Percentiles rank a stretch among this genome's conserved stretches.
These are phyloP conservation scores for Drosophila atroscutellata DNA, from an alignment of 2,888 invertebrate species.

Conservation along the genomic window DNA sequence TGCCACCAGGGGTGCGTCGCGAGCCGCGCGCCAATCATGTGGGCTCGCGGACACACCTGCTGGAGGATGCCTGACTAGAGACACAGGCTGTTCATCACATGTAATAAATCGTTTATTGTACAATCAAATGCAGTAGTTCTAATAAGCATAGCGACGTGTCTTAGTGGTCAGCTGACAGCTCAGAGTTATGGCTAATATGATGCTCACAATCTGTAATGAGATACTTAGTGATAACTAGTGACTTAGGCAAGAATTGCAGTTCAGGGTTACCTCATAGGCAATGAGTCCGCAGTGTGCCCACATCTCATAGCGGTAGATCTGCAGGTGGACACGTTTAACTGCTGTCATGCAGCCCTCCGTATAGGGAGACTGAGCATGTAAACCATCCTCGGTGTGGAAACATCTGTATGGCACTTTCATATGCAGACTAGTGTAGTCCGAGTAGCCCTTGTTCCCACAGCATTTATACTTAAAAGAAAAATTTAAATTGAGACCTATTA, in stretches of 20 bases:
- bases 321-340: conserved; percentile 59
- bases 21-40: conserved; percentile 71
- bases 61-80: conserved; percentile 54
- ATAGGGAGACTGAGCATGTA: conserved; percentile 64
- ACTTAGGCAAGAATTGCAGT: not conserved
- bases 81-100: conserved; percentile 1
- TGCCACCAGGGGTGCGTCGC: conserved; percentile 63
- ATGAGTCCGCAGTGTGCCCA: conserved; percentile 72
- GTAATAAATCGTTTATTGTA: conserved; percentile 44
- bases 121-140: conserved; percentile 41
- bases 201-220: conserved; percentile 65
- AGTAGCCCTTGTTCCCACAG: conserved; percentile 71
- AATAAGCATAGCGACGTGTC: conserved; percentile 76
- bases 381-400: conserved; percentile 57
- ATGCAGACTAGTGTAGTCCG: conserved; percentile 64
- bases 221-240: not conserved
- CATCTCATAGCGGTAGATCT: conserved; percentile 71
- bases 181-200: conserved; percentile 67
- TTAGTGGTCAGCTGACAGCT: conserved; percentile 77
- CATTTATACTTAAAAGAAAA: conserved; percentile 68
- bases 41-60: conserved; percentile 64
- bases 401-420: conserved; percentile 70
- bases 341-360: conserved; percentile 72
- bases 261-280: conserved; percentile 68
- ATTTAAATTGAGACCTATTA: not conserved